These are phyloP conservation scores for Pelusios castaneus DNA, from an alignment of 2,113 vertebrate genomes.

Conservation along the genomic window DNA sequence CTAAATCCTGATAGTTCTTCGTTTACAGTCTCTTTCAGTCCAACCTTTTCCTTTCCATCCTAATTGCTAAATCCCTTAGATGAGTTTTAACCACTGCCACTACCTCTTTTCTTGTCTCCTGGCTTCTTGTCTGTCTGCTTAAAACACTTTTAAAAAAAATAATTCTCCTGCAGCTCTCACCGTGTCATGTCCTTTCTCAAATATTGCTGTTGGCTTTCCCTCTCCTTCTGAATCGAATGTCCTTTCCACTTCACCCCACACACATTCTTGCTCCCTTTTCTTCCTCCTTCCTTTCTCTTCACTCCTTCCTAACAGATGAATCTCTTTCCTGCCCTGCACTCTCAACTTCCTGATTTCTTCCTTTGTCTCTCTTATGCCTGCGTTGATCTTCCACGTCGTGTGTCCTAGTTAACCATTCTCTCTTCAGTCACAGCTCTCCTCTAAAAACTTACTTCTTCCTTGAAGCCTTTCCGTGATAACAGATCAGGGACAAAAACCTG, in stretches of 20 bases:
- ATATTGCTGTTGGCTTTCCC: not conserved
- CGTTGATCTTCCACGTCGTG: not conserved
- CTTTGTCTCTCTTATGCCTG: not conserved
- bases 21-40: not conserved
- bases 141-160: not conserved
- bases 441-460: not conserved
- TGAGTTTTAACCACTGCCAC: not conserved
- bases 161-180: not conserved
- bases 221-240: not conserved
- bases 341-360: not conserved
- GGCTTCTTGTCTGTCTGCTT: not conserved
- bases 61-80: not conserved
- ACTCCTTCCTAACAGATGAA: fast-evolving
- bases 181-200: not conserved
- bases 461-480: not conserved
- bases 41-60: not conserved
- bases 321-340: not conserved
- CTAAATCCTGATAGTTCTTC: not conserved
- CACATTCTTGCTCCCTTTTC: not conserved
- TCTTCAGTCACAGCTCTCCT: not conserved
- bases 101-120: not conserved
- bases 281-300: not conserved
- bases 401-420: not conserved
- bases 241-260: not conserved
- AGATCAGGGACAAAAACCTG: not conserved